Evolutionary conservation across 2,797 vertebrate genomes (phyloP), one percentile per base, ranked within the genome.

Genomic region (Holocentrus rufus): DNA sequence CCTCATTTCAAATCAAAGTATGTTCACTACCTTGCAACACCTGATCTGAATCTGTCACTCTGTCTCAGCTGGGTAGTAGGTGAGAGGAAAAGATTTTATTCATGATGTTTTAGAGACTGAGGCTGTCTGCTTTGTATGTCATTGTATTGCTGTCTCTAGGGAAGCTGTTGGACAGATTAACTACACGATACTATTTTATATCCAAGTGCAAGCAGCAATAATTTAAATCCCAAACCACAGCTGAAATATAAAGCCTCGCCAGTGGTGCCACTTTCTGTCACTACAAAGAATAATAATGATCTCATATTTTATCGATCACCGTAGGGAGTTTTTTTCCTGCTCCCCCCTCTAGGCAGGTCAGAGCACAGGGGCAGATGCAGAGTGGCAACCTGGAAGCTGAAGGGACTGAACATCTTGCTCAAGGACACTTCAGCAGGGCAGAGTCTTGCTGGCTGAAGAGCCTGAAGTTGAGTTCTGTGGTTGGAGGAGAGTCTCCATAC

Each of bases 241-340:
- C 44, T 17, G 15, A 2, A 66, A 49, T 65, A 59, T 69, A 61
- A 83, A 58, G 27, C 22, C 20, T 55, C 61, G 61, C 31, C 42
- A 59, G 17, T 44, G 30, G 56, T 83, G 52, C 79, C 65, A 78
- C 55, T 46, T 56, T 72, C 27, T 79, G 76, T 46, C 67, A 50
- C 66, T n/a, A 67, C 74, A 34, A 44, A 64, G 70, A 64, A 49
- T 42, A 70, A 61, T 70, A 69, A 65, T 68, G 44, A 80, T 77
- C 68, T 62, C 65, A 77, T 85, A 72, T 79, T 76, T 53, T 76
- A 80, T 74, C 76, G 77, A 88, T 79, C 68, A 11, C 72, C 73
- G 34, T 25, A 44, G 18, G 82, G 76, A 27, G 4, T 27, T 27
- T 27, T 27, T 14, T 1, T 72, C 74, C 13, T 10, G 56, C 56